Base-by-base conservation (phyloP, 2,888 invertebrate species). In the Gymnocheta viridis region DNA sequence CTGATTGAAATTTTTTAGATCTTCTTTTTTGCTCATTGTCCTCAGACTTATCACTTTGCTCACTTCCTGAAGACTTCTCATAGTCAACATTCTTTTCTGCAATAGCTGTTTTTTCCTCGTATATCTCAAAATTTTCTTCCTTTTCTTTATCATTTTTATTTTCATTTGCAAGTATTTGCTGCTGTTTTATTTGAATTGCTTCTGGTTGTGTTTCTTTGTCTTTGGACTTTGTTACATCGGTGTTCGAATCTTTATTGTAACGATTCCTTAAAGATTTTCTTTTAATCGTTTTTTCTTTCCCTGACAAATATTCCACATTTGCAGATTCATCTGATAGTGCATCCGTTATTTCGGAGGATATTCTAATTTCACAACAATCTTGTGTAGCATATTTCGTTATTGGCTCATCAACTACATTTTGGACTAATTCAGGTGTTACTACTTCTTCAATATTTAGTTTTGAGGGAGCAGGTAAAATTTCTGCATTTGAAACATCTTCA, bases 261-360 rank as follows among this genome's bases (percentile, higher is more conserved):
- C 51, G 64, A 69, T 35, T 85, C 72, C 78, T 62, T 14, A 64
- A 56, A 4, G 78, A 83, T 54, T 80, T 85, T 67, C 66, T 69
- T 35, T 74, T n/a, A 4, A 29, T n/a, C 38, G 4, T 41, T 60
- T 49, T 38, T 22, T 17, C 32, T 64, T 27, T 32, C 14, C 2
- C 22, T 38, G 32, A 4, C 17, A 35, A 17, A 62, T 12, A 6
- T 22, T 47, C 22, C 24, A 27, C 2, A 10, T 24, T n/a, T 47
- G 10, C 10, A 27, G 41, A 67, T 1, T 74, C 41, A 74, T 54
- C 64, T 54, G 29, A 22, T 41, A 14, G 4, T n/a, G 47, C 10
- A 22, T 54, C 41, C 0, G 17, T 22, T 29, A 10, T 22, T 12
- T 74, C 41, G 9, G 14, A 9, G 6, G 9, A 5, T 6, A 7